Percentiles rank a stretch among this genome's conserved stretches.
phyloP scores from a whole-genome alignment of 2,797 vertebrate species.

The Phalanger gymnotis region DNA sequence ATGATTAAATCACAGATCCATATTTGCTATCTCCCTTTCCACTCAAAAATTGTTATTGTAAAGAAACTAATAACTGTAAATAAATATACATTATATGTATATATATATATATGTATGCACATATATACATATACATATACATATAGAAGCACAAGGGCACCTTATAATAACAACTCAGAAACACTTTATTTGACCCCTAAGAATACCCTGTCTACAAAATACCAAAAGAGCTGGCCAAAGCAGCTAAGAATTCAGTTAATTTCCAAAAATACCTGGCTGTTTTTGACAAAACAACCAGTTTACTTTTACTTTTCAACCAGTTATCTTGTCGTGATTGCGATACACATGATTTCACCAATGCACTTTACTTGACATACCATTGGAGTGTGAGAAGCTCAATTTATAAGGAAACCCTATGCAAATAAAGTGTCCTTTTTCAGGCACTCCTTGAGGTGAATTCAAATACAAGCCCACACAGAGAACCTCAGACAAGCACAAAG shows the following conservation, averaged over 20 bases:
- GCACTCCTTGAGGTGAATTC: neutral
- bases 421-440: conserved; percentile 45
- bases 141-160: conserved; percentile 28
- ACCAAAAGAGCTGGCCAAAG: conserved; percentile 54
- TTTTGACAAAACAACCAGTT: conserved; percentile 30
- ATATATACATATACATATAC: conserved; percentile 62
- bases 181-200: conserved; percentile 44
- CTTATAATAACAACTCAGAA: conserved; percentile 51
- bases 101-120: neutral
- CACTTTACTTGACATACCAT: conserved; percentile 34
- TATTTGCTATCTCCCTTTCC: neutral
- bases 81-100: conserved; percentile 56
- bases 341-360: conserved; percentile 24
- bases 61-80: conserved; percentile 29
- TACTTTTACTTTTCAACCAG: neutral
- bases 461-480: conserved; percentile 44
- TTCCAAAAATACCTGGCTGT: conserved; percentile 9
- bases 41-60: neutral
- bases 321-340: neutral
- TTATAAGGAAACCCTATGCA: conserved; percentile 64
- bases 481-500: conserved; percentile 17
- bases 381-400: conserved; percentile 13
- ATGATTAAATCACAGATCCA: neutral
- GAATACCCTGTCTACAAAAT: conserved; percentile 48
- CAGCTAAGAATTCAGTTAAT: conserved; percentile 39